Conservation (phyloP, 1,140 invertebrate species). For the Hylaeus anthracinus region DNA sequence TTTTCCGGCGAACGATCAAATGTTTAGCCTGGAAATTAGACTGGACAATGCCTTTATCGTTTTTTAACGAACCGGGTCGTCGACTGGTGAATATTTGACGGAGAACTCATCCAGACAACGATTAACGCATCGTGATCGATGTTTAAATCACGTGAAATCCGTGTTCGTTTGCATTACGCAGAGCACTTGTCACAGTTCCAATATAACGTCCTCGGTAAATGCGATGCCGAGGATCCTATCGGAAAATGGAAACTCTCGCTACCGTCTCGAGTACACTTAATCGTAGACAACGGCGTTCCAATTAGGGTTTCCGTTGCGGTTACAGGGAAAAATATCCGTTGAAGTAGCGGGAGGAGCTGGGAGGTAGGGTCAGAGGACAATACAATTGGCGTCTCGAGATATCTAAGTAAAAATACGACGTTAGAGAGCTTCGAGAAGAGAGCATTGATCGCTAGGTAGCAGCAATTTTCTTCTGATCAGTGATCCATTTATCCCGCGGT, state of each 20-base stretch:
- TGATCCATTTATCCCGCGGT: conserved; percentile 1
- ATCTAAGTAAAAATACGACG: neutral
- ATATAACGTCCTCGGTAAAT: conserved; percentile 7
- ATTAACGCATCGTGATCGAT: conserved; percentile 11
- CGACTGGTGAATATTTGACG: conserved; percentile 24
- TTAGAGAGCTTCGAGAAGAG: neutral
- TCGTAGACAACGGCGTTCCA: conserved; percentile 5
- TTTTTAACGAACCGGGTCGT: neutral
- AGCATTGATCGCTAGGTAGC: neutral
- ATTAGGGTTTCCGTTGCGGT: conserved; percentile 4
- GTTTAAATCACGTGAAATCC: neutral
- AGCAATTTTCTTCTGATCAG: neutral
- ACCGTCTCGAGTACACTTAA: neutral
- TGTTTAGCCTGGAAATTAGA: neutral
- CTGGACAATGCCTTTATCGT: too few relatives aligned
- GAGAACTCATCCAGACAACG: neutral
- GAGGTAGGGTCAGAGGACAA: neutral
- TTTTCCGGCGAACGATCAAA: neutral
- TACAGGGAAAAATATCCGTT: neutral
- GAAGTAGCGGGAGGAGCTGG: neutral
- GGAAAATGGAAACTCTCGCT: neutral
- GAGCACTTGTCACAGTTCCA: conserved; percentile 14
- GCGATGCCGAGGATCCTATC: neutral
- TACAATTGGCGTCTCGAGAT: conserved; percentile 1
- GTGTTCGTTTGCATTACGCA: conserved; percentile 36